A percentile compares a stretch with the other conserved stretches of the same genome.
Conservation (phyloP, 2,888 invertebrate genomes). For the Metalampra italica region DNA sequence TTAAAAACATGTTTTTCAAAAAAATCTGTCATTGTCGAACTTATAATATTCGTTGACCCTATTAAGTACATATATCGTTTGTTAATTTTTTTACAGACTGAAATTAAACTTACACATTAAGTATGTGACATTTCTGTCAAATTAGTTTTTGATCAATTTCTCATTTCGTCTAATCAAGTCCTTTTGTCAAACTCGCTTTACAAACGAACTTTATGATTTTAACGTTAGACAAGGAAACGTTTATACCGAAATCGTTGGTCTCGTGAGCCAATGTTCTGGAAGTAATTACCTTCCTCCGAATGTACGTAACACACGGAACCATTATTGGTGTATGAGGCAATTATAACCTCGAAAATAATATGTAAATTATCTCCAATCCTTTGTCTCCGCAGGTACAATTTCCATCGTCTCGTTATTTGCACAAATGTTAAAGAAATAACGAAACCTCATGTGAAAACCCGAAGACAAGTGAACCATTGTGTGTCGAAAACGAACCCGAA, state of each 20-base stretch:
- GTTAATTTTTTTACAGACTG: no score
- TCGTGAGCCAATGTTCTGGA: neutral
- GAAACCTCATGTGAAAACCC: slow-evolving; percentile 51
- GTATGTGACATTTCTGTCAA: no score
- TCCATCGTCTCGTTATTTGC: slow-evolving; percentile 52
- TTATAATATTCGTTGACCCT: no score
- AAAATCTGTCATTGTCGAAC: no score
- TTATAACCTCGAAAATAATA: slow-evolving; percentile 44
- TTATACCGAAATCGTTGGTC: slow-evolving; percentile 4
- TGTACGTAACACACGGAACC: slow-evolving; percentile 29
- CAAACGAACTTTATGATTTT: neutral
- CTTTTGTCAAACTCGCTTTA: no score
- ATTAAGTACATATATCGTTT: no score
- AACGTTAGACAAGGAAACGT: neutral
- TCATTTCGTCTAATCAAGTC: no score
- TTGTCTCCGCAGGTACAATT: slow-evolving; percentile 52
- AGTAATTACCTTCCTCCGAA: slow-evolving; percentile 2
- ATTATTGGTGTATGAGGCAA: slow-evolving; percentile 40
- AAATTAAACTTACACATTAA: no score
- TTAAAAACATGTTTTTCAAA: no score
- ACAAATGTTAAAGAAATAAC: slow-evolving; percentile 52
- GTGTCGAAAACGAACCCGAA: slow-evolving; percentile 32
- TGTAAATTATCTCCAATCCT: slow-evolving; percentile 46
- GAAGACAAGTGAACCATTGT: slow-evolving; percentile 45
- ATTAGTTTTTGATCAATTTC: no score